These are phyloP conservation scores for Phrynosoma blainvillii DNA, from an alignment of 2,113 vertebrate genomes.

Conservation along the genomic window DNA sequence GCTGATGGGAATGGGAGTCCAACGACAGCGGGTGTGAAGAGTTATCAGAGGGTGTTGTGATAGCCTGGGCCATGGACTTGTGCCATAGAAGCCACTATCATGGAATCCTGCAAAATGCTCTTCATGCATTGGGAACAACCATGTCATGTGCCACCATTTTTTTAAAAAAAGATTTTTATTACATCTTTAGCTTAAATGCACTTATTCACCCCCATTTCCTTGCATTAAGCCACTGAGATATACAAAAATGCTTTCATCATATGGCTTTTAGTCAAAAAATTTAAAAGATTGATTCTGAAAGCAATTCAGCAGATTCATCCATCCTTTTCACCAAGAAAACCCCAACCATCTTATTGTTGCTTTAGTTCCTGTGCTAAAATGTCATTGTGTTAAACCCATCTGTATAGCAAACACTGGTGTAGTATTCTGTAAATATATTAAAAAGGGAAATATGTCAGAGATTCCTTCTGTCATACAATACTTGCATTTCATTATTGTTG, in stretches of 20 bases:
- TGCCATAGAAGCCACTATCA: neutral
- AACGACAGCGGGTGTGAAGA: neutral
- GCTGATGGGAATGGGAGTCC: too few relatives aligned
- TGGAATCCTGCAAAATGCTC: neutral
- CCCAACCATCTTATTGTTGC: neutral
- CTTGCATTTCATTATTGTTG: neutral
- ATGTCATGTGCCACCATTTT: neutral
- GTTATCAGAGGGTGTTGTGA: neutral
- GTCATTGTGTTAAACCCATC: neutral
- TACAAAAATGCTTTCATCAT: neutral
- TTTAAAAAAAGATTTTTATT: neutral
- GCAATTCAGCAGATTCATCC: neutral
- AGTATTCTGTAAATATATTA: neutral
- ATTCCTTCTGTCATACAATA: neutral
- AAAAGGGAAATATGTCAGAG: neutral
- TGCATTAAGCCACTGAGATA: neutral
- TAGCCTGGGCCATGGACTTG: too few relatives aligned
- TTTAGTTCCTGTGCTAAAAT: neutral
- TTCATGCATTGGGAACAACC: neutral
- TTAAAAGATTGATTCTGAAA: neutral
- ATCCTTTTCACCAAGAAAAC: neutral
- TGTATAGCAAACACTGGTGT: too few relatives aligned
- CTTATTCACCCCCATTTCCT: neutral
- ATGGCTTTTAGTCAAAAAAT: neutral
- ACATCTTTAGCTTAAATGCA: neutral